Base-by-base conservation (phyloP, 2,113 vertebrate species). In the Turnix velox region DNA sequence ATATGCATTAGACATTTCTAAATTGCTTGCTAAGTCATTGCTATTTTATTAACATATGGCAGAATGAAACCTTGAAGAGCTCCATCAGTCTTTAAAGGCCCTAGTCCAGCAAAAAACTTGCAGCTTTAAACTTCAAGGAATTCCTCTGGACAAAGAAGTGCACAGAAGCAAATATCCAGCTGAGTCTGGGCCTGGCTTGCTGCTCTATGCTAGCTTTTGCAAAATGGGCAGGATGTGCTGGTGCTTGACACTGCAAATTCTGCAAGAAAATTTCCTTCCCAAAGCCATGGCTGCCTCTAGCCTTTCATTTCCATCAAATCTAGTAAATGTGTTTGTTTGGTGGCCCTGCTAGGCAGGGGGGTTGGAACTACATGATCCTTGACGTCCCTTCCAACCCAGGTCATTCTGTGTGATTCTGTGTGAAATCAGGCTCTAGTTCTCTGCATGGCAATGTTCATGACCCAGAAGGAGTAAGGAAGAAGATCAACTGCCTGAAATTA, bases 151-250 rank as follows among this genome's bases (percentile, higher is more conserved):
- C 76, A 91, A 84, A 25, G 15, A n/a, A 19, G 12, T 10, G 25
- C 23, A 68, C 63, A 51, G 1, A 2, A 81, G 49, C 45, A 45
- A 7, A 12, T 19, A n/a, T 27, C 43, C 7, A 5, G 14, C 37
- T 23, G 6, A 57, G 42, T 12, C 81, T 74, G 46, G 42, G 51
- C 40, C 55, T 43, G 39, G 33, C 59, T 43, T 30, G 42, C 59
- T 28, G 43, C 4, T 4, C 48, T 35, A 12, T 0, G 0, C 6
- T 24, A 11, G 28, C 33, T 33, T 15, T 33, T 84, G 63, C 63
- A 43, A 30, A 80, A 35, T 0, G 0, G 43, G 72, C 18, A 58
- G 20, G 6, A 25, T 31, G n/a, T 18, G 30, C 45, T 67, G 62
- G 24, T 37, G 57, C 72, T 48, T 55, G 40, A 77, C 40, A 7